Conservation (phyloP, 2,797 vertebrate genomes). For the Coregonus ussuriensis region DNA sequence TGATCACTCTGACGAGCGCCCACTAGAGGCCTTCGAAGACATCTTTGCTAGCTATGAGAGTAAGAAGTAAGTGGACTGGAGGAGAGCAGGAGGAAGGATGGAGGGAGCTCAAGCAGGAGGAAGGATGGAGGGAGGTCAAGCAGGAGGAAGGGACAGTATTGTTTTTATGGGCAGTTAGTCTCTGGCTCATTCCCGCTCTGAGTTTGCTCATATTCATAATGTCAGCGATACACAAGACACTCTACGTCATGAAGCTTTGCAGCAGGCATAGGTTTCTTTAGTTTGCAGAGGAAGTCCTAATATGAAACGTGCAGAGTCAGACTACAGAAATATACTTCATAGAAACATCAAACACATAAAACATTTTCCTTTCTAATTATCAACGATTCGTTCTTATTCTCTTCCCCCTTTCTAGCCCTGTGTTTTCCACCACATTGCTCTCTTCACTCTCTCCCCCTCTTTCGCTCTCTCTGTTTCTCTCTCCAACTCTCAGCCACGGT, state of each 20-base stretch:
- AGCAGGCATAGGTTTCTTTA: too few species aligned
- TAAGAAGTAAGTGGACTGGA: conserved; percentile 94
- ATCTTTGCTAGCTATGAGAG: conserved; percentile 97
- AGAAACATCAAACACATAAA: background rate
- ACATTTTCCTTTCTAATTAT: background rate
- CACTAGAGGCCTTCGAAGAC: conserved; percentile 97
- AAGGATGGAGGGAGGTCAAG: conserved; percentile 65
- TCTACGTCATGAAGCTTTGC: background rate
- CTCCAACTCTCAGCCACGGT: background rate
- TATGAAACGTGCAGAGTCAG: background rate
- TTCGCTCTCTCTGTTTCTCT: background rate
- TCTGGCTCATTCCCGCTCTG: conserved; percentile 44
- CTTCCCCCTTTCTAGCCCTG: conserved; percentile 6
- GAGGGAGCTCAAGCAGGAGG: conserved; percentile 64
- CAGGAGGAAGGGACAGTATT: conserved; percentile 60
- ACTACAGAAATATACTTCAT: background rate
- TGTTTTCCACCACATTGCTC: background rate
- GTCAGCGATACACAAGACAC: background rate
- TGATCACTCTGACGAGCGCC: conserved; percentile 96
- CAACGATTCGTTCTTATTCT: background rate
- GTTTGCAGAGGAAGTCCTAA: background rate
- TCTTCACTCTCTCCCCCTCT: background rate
- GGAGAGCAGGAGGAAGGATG: conserved; percentile 53
- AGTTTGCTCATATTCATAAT: conserved; percentile 35
- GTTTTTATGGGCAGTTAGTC: conserved; percentile 24